Evolutionary conservation across 1,140 invertebrate genomes (phyloP), one percentile per base, ranked within the genome.

Genomic region (Drosophila hydei): DNA sequence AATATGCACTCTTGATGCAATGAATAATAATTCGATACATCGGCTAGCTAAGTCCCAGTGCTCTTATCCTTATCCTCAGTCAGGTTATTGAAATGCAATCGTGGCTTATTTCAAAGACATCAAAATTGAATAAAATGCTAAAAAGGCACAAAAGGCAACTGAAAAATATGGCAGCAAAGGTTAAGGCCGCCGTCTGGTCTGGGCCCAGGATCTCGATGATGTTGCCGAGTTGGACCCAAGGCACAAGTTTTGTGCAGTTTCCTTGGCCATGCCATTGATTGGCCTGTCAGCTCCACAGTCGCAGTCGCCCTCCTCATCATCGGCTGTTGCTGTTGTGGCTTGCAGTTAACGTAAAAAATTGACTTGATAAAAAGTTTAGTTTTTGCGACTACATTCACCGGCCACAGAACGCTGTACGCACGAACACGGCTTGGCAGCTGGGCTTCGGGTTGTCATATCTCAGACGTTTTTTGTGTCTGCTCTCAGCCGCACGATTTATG

Each of bases 281-380:
- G 77, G 81, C 77, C 81, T 87, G 77, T 72, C 69, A 30, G 33
- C 51, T 42, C 25, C 47, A 27, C 27, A 19, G 48, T 40, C 11
- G 36, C 50, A 25, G 50, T 27, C 23, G 38, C 16, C 40, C 16
- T 27, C 48, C 16, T 12, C 16, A 6, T n/a, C 38, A 40, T 14
- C 38, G 14, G 38, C 38, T n/a, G 4, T 5, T 2, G 47, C 21
- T 60, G 72, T 72, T 85, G 80, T 76, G 81, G 81, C 48, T 87
- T 77, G 43, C 80, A 79, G 80, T 68, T 77, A 88, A 75, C 78
- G 83, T 87, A 79, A 68, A 88, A 87, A 81, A 87, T 87, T 87
- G 83, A 87, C 83, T 87, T 87, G 78, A 87, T 88, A 87, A 87
- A 87, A 87, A 87, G 78, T 87, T 87, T 69, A 77, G 61, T 62